Base-by-base conservation (phyloP, 2,113 vertebrate genomes). In the Turdus rufiventris region DNA sequence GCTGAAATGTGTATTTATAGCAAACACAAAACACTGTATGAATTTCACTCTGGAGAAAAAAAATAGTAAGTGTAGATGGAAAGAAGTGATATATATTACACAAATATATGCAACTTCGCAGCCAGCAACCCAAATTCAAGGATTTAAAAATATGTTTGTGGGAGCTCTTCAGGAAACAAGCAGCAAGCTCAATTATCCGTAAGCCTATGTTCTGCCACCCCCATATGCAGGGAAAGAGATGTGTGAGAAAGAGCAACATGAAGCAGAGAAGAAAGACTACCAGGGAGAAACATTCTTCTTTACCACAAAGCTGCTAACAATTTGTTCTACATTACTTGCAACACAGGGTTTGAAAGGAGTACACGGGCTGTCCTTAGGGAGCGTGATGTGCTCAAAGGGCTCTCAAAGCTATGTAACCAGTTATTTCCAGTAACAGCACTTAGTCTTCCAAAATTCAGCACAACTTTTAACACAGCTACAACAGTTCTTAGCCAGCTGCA, bases 1-100 rank as follows among this genome's bases (percentile, higher is more conserved):
- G 92, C 88, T 89, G 94, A 96, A 92, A 87, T 48, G 73, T 94
- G 48, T 96, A 86, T 96, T 96, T 97, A 92, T 88, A 96, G 94
- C 83, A 97, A 97, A 97, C 50, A 94, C 34, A 97, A 81, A 95
- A 92, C 84, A 96, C 70, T 85, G 85, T 71, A 89, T 84, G 56
- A 93, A 96, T 97, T 96, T 91, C 77, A 82, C 96, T 95, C 68
- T 87, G 76, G 36, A 71, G 88, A 57, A 68, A 94, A 90, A 91
- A 67, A 65, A 1, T n/a, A 13, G n/a, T 50, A 84, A 86, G 50
- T 28, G 50, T 72, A 56, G 53, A 78, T 70, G 66, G 62, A 74
- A 83, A 85, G 38, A 89, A 94, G 42, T 73, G 29, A 53, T 34
- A 62, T 85, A 31, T 56, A 33, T 38, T 81, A 54, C 73, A 90